phyloP scores from a whole-genome alignment of 2,888 invertebrate genomes.

The Eumerus sabulonum region DNA sequence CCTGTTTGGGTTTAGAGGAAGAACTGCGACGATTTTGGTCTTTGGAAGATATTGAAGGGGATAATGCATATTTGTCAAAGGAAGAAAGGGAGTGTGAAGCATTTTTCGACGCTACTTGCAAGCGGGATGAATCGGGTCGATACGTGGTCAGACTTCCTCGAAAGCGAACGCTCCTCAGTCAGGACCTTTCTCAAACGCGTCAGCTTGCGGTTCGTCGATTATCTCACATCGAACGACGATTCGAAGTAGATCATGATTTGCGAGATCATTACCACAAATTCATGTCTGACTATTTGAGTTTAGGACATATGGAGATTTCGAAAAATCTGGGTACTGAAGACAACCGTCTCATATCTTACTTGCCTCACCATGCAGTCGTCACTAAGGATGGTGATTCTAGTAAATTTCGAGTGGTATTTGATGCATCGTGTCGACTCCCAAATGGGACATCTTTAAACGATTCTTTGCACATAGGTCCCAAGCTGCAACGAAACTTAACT shows the following conservation, averaged over 20 bases:
- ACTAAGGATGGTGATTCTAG: constrained; percentile 6
- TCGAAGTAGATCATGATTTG: constrained; percentile 17
- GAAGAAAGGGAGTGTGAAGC: constrained; percentile 15
- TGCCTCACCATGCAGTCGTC: constrained; percentile 13
- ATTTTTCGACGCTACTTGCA: constrained; percentile 14
- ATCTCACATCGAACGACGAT: constrained; percentile 5
- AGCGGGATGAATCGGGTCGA: constrained; percentile 5
- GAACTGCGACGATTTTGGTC: constrained; percentile 17
- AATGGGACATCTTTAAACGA: constrained; percentile 14
- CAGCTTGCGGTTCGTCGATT: constrained; percentile 14
- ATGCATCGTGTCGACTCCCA: constrained; percentile 2
- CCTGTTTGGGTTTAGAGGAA: constrained; percentile 11
- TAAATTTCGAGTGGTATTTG: constrained; percentile 5
- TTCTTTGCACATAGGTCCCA: constrained; percentile 9
- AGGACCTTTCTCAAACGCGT: constrained; percentile 21
- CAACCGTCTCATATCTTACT: not conserved
- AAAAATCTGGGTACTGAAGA: not conserved
- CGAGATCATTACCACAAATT: constrained; percentile 15
- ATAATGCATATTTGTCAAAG: constrained; percentile 9
- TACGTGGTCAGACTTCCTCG: constrained; percentile 17
- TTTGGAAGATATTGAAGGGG: constrained; percentile 24
- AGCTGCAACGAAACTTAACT: constrained; percentile 15
- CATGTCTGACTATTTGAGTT: constrained; percentile 6
- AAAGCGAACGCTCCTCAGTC: constrained; percentile 3
- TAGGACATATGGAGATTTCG: constrained; percentile 5